A percentile compares a stretch with the other conserved stretches of the same genome.
Conservation (phyloP, 2,113 vertebrate genomes). For the Spea bombifrons region DNA sequence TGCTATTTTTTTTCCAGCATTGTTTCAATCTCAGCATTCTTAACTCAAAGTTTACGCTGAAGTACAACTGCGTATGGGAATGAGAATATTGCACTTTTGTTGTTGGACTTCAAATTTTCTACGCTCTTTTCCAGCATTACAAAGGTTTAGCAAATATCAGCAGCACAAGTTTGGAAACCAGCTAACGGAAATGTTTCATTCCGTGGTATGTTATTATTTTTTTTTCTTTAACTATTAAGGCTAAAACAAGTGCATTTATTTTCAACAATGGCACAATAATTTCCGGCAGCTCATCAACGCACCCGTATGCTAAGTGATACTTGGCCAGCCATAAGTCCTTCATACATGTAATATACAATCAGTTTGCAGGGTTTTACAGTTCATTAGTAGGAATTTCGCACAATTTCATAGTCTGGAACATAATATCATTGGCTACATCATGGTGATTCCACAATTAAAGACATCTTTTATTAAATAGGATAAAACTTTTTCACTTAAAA, state of each 20-base stretch:
- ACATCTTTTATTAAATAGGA: conserved; percentile 6
- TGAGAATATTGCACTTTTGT: conserved; percentile 88
- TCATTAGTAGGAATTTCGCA: conserved; percentile 54
- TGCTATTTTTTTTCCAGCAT: background rate
- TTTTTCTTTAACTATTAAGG: conserved; percentile 65
- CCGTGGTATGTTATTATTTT: conserved; percentile 52
- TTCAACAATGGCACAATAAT: conserved; percentile 69
- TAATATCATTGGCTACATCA: conserved; percentile 13
- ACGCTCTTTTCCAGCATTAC: conserved; percentile 67
- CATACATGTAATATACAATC: conserved; percentile 55
- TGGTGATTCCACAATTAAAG: conserved; percentile 3
- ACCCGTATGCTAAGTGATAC: conserved; percentile 57
- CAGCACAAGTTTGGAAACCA: conserved; percentile 67
- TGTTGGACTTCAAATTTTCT: conserved; percentile 57
- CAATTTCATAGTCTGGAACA: conserved; percentile 41
- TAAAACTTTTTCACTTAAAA: conserved; percentile 35
- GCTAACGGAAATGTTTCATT: conserved; percentile 59
- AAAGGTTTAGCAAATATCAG: conserved; percentile 62
- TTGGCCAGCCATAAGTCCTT: conserved; percentile 54
- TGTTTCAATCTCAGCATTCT: background rate
- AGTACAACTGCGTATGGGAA: conserved; percentile 37
- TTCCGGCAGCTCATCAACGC: conserved; percentile 63
- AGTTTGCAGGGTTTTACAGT: conserved; percentile 51
- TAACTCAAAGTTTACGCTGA: background rate
- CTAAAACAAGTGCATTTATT: conserved; percentile 72